phyloP scores from a whole-genome alignment of 2,113 vertebrate species.

The Poeciliopsis prolifica region DNA sequence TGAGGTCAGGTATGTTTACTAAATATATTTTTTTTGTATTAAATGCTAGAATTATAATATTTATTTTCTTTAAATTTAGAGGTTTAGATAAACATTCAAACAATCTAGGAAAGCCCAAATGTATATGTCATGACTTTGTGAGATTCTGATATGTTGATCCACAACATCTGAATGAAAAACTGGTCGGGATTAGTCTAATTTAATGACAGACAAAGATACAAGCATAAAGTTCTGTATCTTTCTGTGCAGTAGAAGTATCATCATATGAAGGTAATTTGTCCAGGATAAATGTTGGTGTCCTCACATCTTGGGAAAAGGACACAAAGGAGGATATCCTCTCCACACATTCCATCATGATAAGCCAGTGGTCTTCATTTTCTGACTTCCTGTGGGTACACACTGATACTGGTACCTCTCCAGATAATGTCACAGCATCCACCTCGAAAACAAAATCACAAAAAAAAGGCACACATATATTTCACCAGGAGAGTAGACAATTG shows the following conservation, averaged over 20 bases:
- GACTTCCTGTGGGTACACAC: constrained; percentile 80
- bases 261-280: background rate
- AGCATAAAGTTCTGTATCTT: no score
- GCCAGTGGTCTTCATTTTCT: constrained; percentile 67
- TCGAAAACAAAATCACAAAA: constrained; percentile 49
- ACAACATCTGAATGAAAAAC: background rate
- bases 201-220: no score
- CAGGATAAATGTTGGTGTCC: constrained; percentile 43
- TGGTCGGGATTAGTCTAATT: background rate
- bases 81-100: background rate
- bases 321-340: constrained; percentile 85
- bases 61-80: background rate
- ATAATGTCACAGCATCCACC: constrained; percentile 82
- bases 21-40: background rate
- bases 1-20: background rate
- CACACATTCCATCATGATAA: constrained; percentile 87
- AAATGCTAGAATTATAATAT: background rate
- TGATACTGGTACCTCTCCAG: constrained; percentile 81
- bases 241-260: background rate
- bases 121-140: background rate
- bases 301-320: constrained; percentile 83
- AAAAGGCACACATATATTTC: background rate
- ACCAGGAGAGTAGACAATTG: background rate
- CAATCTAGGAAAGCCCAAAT: background rate
- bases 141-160: background rate